Base-by-base conservation (phyloP, 2,888 invertebrate genomes). In the Clusia tigrina region DNA sequence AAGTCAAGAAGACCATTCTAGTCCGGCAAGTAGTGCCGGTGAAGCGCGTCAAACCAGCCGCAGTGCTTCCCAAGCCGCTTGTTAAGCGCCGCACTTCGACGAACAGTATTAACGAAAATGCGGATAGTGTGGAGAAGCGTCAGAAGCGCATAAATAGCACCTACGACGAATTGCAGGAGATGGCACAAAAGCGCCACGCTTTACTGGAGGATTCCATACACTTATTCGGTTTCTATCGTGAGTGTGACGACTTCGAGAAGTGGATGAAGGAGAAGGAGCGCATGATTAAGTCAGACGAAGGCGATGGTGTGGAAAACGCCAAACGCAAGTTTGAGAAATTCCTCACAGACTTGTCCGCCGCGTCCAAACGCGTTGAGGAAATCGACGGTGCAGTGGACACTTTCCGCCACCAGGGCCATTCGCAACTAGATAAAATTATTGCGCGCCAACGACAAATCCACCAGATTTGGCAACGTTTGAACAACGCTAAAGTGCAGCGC, bases 211-310 rank as follows among this genome's bases (percentile, higher is more conserved):
- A 98, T 79, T 93, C 97, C 0, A 95, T 96, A 72, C 89, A 94
- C 72, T 85, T 98, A 62, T 97, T 93, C 84, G 92, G 92, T 59
- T 97, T 98, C 86, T 96, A 95, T 85, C 89, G 94, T 10, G 98
- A 98, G 80, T 98, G 98, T 83, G 97, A 98, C 76, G 96, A 96
- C 84, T 97, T 99, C 80, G 97, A 98, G 83, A 91, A 91, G 73
- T 99, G 98, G 98, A 96, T 98, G 84, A 92, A 91, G 74, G 98
- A 98, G 69, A 96, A 96, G 83, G 96, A 97, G 80, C 90, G 91
- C 77, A 88, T 96, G 86, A 86, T 96, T 60, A 86, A 91, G 52
- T 87, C 91, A 2, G 96, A 96, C 67, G 89, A 90, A 0, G 89
- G 89, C 15, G 96, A 97, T 69, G 94, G 92, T 73, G 95, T 98